A percentile compares a stretch with the other conserved stretches of the same genome.
These are phyloP conservation scores for Heptranchias perlo DNA, from an alignment of 2,113 vertebrate species.

Conservation along the genomic window DNA sequence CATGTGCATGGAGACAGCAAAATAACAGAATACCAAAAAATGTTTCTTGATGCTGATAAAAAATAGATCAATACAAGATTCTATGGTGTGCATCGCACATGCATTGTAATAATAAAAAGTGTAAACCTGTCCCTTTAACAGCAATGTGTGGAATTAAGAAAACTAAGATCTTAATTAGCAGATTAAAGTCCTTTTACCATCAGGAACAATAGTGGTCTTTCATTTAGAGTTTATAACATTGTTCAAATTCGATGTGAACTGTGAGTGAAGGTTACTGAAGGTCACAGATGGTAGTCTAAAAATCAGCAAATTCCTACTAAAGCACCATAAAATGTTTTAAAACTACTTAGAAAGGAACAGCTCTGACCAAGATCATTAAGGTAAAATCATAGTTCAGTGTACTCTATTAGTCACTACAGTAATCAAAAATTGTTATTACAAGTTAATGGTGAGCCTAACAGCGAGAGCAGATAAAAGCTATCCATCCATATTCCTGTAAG, in stretches of 20 bases:
- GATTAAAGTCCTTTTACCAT: not conserved
- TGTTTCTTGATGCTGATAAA: not conserved
- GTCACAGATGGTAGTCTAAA: not conserved
- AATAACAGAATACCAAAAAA: not conserved
- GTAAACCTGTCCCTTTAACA: not conserved
- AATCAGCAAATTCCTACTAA: not conserved
- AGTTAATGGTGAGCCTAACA: not conserved
- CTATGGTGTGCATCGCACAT: not conserved
- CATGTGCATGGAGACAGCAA: not conserved
- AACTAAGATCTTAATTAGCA: not conserved
- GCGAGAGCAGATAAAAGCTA: not conserved
- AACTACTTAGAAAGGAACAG: conserved; percentile 6
- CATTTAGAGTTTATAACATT: not conserved
- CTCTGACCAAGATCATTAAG: not conserved
- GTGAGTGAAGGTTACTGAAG: not conserved
- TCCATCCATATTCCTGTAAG: not conserved
- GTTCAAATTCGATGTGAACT: not conserved
- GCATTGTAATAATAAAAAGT: not conserved
- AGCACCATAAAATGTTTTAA: not conserved
- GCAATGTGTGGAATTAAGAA: not conserved
- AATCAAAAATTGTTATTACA: not conserved
- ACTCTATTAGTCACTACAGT: not conserved
- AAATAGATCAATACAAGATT: not conserved
- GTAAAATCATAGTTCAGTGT: not conserved
- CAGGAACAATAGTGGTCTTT: not conserved